phyloP scores from a whole-genome alignment of 2,113 vertebrate genomes.

The Thamnophis sirtalis region DNA sequence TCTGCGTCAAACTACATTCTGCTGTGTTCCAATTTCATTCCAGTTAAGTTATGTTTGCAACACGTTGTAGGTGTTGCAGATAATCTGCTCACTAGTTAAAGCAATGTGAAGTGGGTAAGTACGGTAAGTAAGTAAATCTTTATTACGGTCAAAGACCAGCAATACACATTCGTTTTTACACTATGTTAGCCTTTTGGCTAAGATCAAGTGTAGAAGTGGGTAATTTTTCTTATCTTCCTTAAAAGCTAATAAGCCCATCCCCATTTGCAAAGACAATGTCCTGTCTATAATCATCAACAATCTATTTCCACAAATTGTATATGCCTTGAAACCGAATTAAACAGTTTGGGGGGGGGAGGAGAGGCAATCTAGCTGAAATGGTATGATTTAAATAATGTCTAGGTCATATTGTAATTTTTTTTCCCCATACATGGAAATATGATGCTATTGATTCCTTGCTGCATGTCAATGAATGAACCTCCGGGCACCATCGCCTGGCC shows the following conservation, averaged over 20 bases:
- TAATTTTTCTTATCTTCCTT: conserved; percentile 49
- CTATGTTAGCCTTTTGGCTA: too few species aligned
- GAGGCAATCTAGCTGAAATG: background rate
- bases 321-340: conserved; percentile 43
- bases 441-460: background rate
- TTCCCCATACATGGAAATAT: too few species aligned
- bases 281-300: conserved; percentile 28
- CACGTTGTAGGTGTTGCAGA: conserved; percentile 27
- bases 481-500: too few species aligned
- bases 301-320: conserved; percentile 46
- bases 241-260: background rate
- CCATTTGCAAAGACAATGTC: conserved; percentile 28
- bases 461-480: background rate
- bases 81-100: conserved; percentile 14
- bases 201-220: too few species aligned
- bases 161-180: too few species aligned
- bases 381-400: conserved; percentile 17
- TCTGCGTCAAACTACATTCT: background rate
- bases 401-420: conserved; percentile 17
- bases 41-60: background rate
- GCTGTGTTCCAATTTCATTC: background rate
- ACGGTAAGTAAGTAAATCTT: too few species aligned
- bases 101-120: conserved; percentile 30
- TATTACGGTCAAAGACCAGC: too few species aligned
- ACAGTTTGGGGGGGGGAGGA: background rate